Base-by-base conservation (phyloP, 2,797 vertebrate genomes). In the Semaprochilodus insignis region DNA sequence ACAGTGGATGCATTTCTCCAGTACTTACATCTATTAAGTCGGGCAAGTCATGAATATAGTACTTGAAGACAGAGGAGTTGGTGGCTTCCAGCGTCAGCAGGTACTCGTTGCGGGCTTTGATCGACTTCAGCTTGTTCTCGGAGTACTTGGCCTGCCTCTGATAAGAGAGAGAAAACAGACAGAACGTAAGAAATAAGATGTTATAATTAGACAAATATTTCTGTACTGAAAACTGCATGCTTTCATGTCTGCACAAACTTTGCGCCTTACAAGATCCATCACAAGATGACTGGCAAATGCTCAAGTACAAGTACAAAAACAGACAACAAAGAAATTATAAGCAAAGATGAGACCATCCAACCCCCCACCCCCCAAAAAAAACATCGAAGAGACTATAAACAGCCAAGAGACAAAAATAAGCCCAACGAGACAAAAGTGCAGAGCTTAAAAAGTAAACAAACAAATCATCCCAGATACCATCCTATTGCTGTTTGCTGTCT, bases 91-190 rank as follows among this genome's bases (percentile, higher is more conserved):
- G 96, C 17, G 97, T 99, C 89, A 99, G 96, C 74, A 99, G 95
- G 92, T 99, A 99, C 86, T 99, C 98, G 75, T 99, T 99, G 74
- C 98, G 95, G 0, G 98, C 96, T 94, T 99, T 99, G 94, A 99
- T 97, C 3, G 97, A 99, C 91, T 99, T 99, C 92, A 99, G 94
- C 92, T 99, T 99, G 95, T 99, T 99, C 92, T 99, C 98, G 0
- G 97, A 99, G 87, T 99, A 99, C 91, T 99, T 99, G 88, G 98
- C 97, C 94, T 99, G 97, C 86, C 98, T 97, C 98, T 95, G 89
- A 91, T 83, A 90, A 66, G 21, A 85, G 36, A 78, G 27, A 36
- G 34, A 54, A 54, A 23, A 76, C 2, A 74, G 21, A 81, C 17
- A 80, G 27, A 66, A 65, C 19, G 57, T 23, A 44, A 57, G 25